phyloP scores from a whole-genome alignment of 2,113 vertebrate species.

The Macquaria australasica region DNA sequence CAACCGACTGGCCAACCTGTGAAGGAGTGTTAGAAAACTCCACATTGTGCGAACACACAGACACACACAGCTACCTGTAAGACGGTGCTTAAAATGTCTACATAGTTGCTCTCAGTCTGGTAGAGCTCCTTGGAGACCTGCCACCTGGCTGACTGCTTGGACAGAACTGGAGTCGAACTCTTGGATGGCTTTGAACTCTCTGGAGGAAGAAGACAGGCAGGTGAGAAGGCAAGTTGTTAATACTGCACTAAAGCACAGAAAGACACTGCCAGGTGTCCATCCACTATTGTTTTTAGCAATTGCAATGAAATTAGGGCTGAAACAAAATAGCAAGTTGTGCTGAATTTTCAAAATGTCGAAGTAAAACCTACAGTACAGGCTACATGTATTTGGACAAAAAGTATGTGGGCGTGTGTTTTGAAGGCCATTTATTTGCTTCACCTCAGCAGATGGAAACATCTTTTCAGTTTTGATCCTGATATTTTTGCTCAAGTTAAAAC shows the following conservation, averaged over 20 bases:
- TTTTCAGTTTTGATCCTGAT: no score
- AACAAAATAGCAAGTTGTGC: neutral
- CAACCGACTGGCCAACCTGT: slow-evolving; percentile 19
- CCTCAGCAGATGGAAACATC: no score
- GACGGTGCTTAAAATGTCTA: slow-evolving; percentile 95
- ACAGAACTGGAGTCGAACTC: slow-evolving; percentile 87
- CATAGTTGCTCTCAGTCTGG: slow-evolving; percentile 99
- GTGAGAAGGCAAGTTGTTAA: slow-evolving; percentile 26
- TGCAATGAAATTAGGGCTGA: neutral
- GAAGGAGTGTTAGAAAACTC: slow-evolving; percentile 23
- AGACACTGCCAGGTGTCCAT: neutral
- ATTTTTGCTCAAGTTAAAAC: no score
- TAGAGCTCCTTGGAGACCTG: slow-evolving; percentile 98
- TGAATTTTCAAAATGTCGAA: neutral
- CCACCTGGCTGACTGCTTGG: slow-evolving; percentile 97
- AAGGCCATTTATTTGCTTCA: no score
- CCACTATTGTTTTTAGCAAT: neutral
- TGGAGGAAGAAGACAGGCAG: slow-evolving; percentile 59
- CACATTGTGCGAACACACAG: slow-evolving; percentile 12
- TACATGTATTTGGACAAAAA: neutral
- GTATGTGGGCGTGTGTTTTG: no score
- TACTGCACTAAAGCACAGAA: neutral
- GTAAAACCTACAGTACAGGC: neutral
- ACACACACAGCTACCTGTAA: slow-evolving; percentile 87
- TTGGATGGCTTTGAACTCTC: slow-evolving; percentile 89